These are phyloP conservation scores for Acanthopagrus latus DNA, from an alignment of 2,797 vertebrate species.

Conservation along the genomic window DNA sequence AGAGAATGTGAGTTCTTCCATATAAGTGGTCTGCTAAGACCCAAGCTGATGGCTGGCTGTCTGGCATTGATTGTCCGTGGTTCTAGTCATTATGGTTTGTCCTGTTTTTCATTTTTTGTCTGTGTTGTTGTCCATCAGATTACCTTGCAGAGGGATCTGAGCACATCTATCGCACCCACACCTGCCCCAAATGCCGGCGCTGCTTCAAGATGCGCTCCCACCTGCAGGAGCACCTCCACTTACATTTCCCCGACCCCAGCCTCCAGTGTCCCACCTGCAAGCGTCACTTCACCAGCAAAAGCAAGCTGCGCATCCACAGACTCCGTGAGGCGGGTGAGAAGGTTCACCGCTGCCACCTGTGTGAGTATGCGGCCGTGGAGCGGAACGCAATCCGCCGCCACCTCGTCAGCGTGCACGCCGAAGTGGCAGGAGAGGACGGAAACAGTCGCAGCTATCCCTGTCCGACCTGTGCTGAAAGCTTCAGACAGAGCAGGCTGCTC, in stretches of 20 bases:
- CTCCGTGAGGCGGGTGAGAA: conserved; percentile 93
- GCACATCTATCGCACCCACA: conserved; percentile 92
- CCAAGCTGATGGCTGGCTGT: no score
- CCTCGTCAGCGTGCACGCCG: conserved; percentile 90
- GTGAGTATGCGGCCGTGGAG: conserved; percentile 95
- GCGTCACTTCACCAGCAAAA: conserved; percentile 96
- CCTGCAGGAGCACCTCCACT: conserved; percentile 92
- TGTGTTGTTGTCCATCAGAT: conserved; percentile 70
- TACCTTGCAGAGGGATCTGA: conserved; percentile 84
- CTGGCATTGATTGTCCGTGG: no score
- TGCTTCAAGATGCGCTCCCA: conserved; percentile 98
- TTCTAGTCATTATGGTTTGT: no score
- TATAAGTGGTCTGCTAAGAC: no score
- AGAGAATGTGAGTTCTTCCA: no score
- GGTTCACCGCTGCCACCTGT: conserved; percentile 90
- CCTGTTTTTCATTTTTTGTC: no score
- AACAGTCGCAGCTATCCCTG: conserved; percentile 87
- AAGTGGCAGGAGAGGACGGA: conserved; percentile 77
- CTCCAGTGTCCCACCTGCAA: conserved; percentile 95
- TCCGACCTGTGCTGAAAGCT: conserved; percentile 90
- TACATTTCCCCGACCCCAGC: conserved; percentile 94
- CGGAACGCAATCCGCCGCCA: conserved; percentile 93
- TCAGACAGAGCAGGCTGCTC: conserved; percentile 90
- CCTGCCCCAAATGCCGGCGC: conserved; percentile 94
- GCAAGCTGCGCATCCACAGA: conserved; percentile 94